Conservation (phyloP, 1,140 invertebrate genomes). For the Euglossa dilemma region DNA sequence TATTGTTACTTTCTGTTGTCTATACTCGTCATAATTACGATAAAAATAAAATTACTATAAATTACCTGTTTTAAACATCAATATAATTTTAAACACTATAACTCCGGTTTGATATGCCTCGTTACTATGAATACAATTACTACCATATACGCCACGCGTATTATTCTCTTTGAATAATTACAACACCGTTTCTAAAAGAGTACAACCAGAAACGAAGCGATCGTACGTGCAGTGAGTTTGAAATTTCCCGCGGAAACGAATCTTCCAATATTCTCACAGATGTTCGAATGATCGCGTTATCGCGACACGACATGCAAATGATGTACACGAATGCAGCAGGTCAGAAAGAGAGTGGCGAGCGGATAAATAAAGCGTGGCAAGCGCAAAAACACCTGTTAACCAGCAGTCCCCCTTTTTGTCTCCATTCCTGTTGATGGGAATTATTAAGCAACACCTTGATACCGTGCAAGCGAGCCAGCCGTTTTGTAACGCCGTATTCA, state of each 20-base stretch:
- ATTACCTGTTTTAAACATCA: too few relatives aligned
- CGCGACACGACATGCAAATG: background rate
- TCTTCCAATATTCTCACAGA: background rate
- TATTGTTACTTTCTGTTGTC: too few relatives aligned
- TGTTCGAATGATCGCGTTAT: background rate
- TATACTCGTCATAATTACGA: too few relatives aligned
- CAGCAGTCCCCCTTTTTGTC: background rate
- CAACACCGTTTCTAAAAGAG: too few relatives aligned
- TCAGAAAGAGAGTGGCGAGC: background rate
- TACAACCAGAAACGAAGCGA: too few relatives aligned
- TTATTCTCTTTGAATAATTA: too few relatives aligned
- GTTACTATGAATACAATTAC: too few relatives aligned
- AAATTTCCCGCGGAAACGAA: background rate
- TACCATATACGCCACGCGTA: too few relatives aligned
- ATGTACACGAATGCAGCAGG: background rate
- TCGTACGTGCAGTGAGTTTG: too few relatives aligned
- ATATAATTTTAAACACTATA: too few relatives aligned
- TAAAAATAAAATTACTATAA: too few relatives aligned
- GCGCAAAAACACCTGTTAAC: slow-evolving; percentile 12
- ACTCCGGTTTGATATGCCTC: too few relatives aligned
- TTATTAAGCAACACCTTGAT: slow-evolving; percentile 30
- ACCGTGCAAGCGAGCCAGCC: background rate
- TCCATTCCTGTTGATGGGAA: background rate
- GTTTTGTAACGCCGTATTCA: slow-evolving; percentile 4
- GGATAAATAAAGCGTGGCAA: background rate